phyloP scores from a whole-genome alignment of 1,140 invertebrate genomes.

The Coenobita brevimanus region DNA sequence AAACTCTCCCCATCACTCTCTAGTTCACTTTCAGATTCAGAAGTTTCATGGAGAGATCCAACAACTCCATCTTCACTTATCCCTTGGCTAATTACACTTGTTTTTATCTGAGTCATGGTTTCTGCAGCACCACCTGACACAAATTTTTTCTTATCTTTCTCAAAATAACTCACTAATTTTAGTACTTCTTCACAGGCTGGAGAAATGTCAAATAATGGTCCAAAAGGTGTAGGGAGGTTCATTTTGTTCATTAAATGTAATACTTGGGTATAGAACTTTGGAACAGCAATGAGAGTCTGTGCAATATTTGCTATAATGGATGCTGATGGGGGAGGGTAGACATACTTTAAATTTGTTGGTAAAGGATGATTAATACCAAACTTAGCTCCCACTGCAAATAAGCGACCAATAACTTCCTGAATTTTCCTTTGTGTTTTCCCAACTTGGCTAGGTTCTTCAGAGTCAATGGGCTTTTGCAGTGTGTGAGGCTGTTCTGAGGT shows the following conservation, averaged over 20 bases:
- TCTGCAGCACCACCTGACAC: no score
- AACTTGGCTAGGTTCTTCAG: neutral
- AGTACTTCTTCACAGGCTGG: slow-evolving; percentile 45
- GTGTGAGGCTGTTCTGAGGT: slow-evolving; percentile 35
- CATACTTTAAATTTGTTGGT: slow-evolving; percentile 70
- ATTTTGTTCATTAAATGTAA: slow-evolving; percentile 97
- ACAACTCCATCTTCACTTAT: neutral
- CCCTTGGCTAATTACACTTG: neutral
- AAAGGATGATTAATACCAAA: slow-evolving; percentile 39
- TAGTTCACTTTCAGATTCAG: slow-evolving; percentile 82
- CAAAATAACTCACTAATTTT: slow-evolving; percentile 51
- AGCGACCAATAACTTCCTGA: slow-evolving; percentile 10
- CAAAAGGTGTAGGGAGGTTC: slow-evolving; percentile 91
- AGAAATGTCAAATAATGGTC: slow-evolving; percentile 74
- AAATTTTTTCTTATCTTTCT: slow-evolving; percentile 57
- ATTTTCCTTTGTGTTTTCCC: slow-evolving; percentile 25
- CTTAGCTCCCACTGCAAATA: slow-evolving; percentile 20
- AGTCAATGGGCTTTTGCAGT: neutral
- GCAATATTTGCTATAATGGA: slow-evolving; percentile 86
- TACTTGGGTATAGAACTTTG: slow-evolving; percentile 89
- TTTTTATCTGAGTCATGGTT: neutral
- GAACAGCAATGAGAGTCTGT: slow-evolving; percentile 82
- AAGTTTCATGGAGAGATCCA: slow-evolving; percentile 61
- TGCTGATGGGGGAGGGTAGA: slow-evolving; percentile 81
- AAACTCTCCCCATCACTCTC: slow-evolving; percentile 81